phyloP scores from a whole-genome alignment of 2,888 invertebrate genomes.

The Tachina grossa region DNA sequence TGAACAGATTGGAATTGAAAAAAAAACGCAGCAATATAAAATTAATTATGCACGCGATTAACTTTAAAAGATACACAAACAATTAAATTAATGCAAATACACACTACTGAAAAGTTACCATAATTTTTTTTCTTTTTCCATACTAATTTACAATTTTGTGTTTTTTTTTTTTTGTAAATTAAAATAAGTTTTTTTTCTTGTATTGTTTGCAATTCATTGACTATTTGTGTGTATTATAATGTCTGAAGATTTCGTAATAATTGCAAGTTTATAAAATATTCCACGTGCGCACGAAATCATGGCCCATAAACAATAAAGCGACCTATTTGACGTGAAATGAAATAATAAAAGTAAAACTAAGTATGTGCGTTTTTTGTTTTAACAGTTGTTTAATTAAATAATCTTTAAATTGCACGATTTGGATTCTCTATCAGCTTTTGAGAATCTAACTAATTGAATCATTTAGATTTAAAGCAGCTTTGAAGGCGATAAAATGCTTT shows the following conservation, averaged over 20 bases:
- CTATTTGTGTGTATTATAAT: conserved; percentile 21
- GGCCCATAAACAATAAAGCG: conserved; percentile 51
- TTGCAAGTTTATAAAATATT: conserved; percentile 48
- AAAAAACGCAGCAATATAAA: conserved; percentile 12
- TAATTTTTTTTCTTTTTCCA: conserved; percentile 25
- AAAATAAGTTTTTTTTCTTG: conserved; percentile 27
- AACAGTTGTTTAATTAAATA: conserved; percentile 10
- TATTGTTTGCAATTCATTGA: conserved; percentile 24
- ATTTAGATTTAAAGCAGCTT: conserved; percentile 49
- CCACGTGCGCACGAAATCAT: conserved; percentile 52
- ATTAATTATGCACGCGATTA: conserved; percentile 64
- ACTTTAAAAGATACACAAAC: conserved; percentile 50
- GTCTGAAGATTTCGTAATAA: conserved; percentile 49
- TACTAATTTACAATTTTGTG: conserved; percentile 17
- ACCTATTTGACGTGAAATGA: conserved; percentile 51
- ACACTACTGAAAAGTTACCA: conserved; percentile 15
- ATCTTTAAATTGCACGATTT: conserved; percentile 21
- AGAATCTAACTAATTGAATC: conserved; percentile 12
- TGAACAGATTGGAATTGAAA: conserved; percentile 11
- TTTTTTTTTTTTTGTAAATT: conserved; percentile 40
- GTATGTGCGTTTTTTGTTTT: conserved; percentile 7
- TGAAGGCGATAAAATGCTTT: conserved; percentile 23
- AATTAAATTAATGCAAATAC: conserved; percentile 38
- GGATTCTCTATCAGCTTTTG: conserved; percentile 17
- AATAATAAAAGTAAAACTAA: conserved; percentile 40